phyloP scores from a whole-genome alignment of 2,113 vertebrate genomes.

The Polyodon spathula region DNA sequence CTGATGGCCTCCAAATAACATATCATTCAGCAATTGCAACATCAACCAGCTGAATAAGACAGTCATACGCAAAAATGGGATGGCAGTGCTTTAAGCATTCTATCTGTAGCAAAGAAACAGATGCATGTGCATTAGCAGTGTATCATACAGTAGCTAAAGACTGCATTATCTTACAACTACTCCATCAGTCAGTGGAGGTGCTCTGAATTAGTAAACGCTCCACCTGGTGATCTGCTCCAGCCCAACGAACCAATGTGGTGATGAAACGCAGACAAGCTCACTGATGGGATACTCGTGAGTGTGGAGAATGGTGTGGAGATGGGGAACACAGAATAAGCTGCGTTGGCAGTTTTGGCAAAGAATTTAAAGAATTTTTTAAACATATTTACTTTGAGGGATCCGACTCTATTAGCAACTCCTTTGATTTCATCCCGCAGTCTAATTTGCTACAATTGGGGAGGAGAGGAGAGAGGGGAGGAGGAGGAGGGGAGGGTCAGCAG shows the following conservation, averaged over 20 bases:
- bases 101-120: too few relatives aligned
- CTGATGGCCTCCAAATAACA: too few relatives aligned
- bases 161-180: too few relatives aligned
- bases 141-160: too few relatives aligned
- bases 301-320: constrained; percentile 58
- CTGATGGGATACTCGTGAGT: not conserved
- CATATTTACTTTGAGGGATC: constrained; percentile 83
- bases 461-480: constrained; percentile 57
- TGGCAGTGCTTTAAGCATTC: too few relatives aligned
- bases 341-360: constrained; percentile 65
- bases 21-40: too few relatives aligned
- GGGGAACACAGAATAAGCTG: constrained; percentile 29
- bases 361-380: constrained; percentile 70
- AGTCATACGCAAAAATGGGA: too few relatives aligned
- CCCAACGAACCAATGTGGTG: constrained; percentile 63
- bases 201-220: too few relatives aligned
- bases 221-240: too few relatives aligned
- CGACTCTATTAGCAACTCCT: constrained; percentile 80
- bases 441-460: constrained; percentile 65
- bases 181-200: too few relatives aligned
- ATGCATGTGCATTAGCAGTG: too few relatives aligned
- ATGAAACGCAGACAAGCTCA: constrained; percentile 39
- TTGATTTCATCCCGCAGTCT: constrained; percentile 77
- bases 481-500: constrained; percentile 21
- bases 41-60: too few relatives aligned